A percentile compares a stretch with the other conserved stretches of the same genome.
phyloP scores from a whole-genome alignment of 1,140 invertebrate genomes.

The Drosophila bocki region DNA sequence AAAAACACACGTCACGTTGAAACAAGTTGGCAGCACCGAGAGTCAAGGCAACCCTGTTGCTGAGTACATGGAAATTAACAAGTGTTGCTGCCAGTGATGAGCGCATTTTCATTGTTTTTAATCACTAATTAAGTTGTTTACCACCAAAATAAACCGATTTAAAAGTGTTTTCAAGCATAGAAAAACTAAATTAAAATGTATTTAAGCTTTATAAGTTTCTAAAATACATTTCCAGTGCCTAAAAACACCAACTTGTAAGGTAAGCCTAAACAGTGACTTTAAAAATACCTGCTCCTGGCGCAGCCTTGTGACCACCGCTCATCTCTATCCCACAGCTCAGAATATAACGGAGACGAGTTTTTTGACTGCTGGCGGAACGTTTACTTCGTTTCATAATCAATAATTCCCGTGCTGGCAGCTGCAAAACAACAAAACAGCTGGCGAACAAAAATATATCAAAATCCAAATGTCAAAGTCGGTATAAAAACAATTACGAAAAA shows the following conservation, averaged over 20 bases:
- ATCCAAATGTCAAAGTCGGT: constrained; percentile 49
- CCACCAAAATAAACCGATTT: no score
- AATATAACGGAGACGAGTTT: constrained; percentile 26
- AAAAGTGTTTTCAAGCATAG: no score
- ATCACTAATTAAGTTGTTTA: not conserved
- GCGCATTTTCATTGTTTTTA: not conserved
- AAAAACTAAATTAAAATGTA: not conserved
- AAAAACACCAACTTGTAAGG: no score
- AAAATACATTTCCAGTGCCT: not conserved
- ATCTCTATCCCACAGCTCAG: constrained; percentile 25
- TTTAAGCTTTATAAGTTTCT: no score
- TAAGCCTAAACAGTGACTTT: constrained; percentile 8
- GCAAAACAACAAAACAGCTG: constrained; percentile 44
- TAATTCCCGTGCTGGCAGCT: constrained; percentile 44
- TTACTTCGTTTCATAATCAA: constrained; percentile 78
- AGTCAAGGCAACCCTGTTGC: constrained; percentile 59
- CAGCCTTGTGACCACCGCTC: constrained; percentile 6
- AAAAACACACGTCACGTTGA: constrained; percentile 58
- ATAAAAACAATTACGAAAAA: constrained; percentile 28
- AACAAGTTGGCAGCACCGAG: constrained; percentile 50
- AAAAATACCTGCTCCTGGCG: constrained; percentile 22
- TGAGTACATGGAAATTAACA: constrained; percentile 45
- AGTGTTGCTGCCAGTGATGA: constrained; percentile 49
- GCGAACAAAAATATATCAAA: constrained; percentile 23
- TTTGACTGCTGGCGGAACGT: constrained; percentile 47